Percentiles rank a stretch among this genome's conserved stretches.
Evolutionary conservation across 2,888 invertebrate genomes (phyloP).

Genomic region (Siphonodentalium dalli): DNA sequence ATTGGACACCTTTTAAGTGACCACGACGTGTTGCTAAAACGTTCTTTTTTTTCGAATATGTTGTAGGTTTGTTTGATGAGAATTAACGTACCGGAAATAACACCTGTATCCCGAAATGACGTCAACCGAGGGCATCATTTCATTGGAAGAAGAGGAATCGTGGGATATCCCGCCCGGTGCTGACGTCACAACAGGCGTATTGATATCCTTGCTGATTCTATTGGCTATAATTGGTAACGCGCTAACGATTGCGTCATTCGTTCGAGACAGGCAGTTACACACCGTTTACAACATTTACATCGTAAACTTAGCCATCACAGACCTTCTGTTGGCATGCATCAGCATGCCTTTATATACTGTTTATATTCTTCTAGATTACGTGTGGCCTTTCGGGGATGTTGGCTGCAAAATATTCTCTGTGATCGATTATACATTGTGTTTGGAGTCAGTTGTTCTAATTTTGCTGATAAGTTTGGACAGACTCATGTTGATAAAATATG

Average conservation of each 20-base stretch:
- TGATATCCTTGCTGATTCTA: constrained; percentile 28
- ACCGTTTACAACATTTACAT: constrained; percentile 41
- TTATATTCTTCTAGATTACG: constrained; percentile 31
- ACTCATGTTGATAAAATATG: constrained; percentile 32
- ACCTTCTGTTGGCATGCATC: constrained; percentile 33
- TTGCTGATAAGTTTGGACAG: constrained; percentile 42
- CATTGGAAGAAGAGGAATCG: too few species aligned
- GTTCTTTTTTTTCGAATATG: too few species aligned
- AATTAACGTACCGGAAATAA: too few species aligned
- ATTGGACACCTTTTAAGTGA: too few species aligned
- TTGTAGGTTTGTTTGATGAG: too few species aligned
- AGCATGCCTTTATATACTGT: constrained; percentile 45
- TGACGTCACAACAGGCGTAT: too few species aligned
- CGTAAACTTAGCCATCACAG: constrained; percentile 40
- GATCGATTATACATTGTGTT: constrained; percentile 38
- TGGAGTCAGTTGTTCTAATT: constrained; percentile 38
- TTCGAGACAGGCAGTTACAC: constrained; percentile 32
- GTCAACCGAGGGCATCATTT: too few species aligned
- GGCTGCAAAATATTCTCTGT: constrained; percentile 41
- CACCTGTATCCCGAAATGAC: too few species aligned
- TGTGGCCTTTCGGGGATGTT: constrained; percentile 38
- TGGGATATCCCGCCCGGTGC: too few species aligned
- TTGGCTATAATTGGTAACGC: constrained; percentile 38
- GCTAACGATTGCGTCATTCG: constrained; percentile 36
- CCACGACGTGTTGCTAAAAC: too few species aligned